Evolutionary conservation across 2,888 invertebrate genomes (phyloP), one percentile per base, ranked within the genome.

Genomic region (Chymomyza procnemis): DNA sequence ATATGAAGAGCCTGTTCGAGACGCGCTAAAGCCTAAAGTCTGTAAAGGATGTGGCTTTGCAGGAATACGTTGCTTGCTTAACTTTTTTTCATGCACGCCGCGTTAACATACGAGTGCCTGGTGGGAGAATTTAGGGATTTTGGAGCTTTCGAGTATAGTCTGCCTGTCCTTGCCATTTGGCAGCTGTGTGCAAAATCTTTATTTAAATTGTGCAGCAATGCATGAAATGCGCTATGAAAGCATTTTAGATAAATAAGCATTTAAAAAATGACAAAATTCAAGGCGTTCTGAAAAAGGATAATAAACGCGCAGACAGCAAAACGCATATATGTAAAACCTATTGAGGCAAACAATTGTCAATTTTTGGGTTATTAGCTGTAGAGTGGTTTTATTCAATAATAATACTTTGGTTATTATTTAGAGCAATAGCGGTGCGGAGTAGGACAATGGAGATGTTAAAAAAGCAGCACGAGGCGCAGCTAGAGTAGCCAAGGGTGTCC

Each of bases 151-250:
- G 30, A 30, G n/a, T 56, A 56, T 22, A 30, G 19, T 19, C 56
- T 4, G 26, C 8, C 26, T 26, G 26, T 26, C 26, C 54, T 55
- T 46, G 65, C 34, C 61, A 64, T 54, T 22, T 69, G 69, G 60
- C 67, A 71, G 60, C 26, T 54, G 16, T 61, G 61, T 61, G 69
- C 67, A 71, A 74, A 78, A 78, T 71, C 65, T 70, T 77, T 74
- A 75, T 81, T 81, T 71, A 80, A 80, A 83, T 72, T 80, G 80
- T 77, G 83, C 80, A 83, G 76, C 78, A 78, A 77, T 81, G 80
- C 83, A 81, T 81, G 77, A 80, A 80, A 80, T 81, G 70, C 79
- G 75, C 79, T 64, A 69, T 80, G 79, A 81, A 81, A 81, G 75
- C 77, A 66, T 64, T 83, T 75, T 66, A 80, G 82, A 80, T 82